Conservation (phyloP, 2,113 vertebrate species). For the Psittacara wagleri region DNA sequence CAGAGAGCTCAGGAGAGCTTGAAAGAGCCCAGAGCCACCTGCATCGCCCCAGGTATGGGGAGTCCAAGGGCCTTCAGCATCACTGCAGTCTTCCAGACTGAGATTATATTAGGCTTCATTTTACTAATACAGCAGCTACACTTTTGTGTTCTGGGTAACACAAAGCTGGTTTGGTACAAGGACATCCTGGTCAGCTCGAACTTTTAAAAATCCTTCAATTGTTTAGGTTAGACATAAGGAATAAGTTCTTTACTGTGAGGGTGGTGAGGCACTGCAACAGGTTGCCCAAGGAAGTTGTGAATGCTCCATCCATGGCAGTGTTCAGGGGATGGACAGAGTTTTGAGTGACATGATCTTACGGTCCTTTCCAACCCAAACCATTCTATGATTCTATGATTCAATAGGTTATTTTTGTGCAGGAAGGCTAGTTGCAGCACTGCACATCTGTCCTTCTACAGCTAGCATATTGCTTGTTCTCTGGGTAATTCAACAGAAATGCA, state of each 20-base stretch:
- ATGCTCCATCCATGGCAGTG: too few relatives aligned
- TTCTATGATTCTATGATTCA: too few relatives aligned
- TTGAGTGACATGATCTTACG: too few relatives aligned
- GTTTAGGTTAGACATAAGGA: too few relatives aligned
- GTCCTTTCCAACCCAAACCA: too few relatives aligned
- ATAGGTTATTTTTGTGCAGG: background rate
- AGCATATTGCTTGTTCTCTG: background rate
- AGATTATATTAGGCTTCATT: background rate
- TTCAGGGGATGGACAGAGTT: too few relatives aligned
- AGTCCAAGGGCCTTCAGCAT: background rate
- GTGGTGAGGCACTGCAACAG: too few relatives aligned
- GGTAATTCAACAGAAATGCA: background rate
- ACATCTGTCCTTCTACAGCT: background rate
- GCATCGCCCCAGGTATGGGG: accelerated
- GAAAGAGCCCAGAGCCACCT: background rate
- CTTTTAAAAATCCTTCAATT: background rate
- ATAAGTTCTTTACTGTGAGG: too few relatives aligned
- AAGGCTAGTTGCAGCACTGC: background rate
- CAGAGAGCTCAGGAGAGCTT: background rate
- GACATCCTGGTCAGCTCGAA: background rate
- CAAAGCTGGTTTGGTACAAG: background rate
- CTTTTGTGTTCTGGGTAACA: background rate
- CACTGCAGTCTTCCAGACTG: accelerated
- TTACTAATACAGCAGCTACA: background rate
- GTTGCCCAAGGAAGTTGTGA: too few relatives aligned